phyloP scores from a whole-genome alignment of 1,140 invertebrate genomes.

The Euglossa dilemma region DNA sequence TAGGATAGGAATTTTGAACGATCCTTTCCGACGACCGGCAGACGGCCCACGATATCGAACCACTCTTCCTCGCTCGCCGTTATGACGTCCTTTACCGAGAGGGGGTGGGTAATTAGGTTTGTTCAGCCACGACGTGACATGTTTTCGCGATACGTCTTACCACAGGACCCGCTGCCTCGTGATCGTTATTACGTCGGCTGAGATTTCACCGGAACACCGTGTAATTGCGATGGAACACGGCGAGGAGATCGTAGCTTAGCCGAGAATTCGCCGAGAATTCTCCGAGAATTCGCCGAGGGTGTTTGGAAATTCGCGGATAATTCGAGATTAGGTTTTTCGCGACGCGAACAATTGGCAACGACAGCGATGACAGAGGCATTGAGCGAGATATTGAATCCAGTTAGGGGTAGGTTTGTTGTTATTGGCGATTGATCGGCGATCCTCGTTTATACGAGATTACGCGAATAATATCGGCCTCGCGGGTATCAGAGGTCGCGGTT shows the following conservation, averaged over 20 bases:
- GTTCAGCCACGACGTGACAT: constrained; percentile 15
- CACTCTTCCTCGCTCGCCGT: constrained; percentile 3
- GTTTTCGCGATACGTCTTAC: constrained; percentile 13
- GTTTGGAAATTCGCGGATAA: not conserved
- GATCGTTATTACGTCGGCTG: not conserved
- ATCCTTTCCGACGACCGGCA: not conserved
- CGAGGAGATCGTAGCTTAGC: not conserved
- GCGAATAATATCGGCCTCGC: constrained; percentile 1
- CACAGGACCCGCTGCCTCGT: not conserved
- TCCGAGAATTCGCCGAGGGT: not conserved
- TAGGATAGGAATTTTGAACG: not conserved
- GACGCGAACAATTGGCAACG: not conserved
- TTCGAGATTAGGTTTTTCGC: no score
- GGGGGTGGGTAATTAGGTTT: constrained; percentile 29
- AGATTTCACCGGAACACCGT: not conserved
- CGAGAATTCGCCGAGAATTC: not conserved
- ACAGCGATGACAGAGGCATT: not conserved
- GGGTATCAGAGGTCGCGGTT: constrained; percentile 17
- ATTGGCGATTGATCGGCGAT: constrained; percentile 25
- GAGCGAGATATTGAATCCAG: not conserved
- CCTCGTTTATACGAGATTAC: constrained; percentile 38
- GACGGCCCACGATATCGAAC: not conserved
- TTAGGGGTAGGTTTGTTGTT: not conserved
- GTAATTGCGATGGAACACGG: not conserved
- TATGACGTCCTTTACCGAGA: constrained; percentile 4